Percentiles rank a stretch among this genome's conserved stretches.
These are phyloP conservation scores for Eucidaris tribuloides DNA, from an alignment of 35 echinoderm and acorn worm genomes.

Conservation along the genomic window DNA sequence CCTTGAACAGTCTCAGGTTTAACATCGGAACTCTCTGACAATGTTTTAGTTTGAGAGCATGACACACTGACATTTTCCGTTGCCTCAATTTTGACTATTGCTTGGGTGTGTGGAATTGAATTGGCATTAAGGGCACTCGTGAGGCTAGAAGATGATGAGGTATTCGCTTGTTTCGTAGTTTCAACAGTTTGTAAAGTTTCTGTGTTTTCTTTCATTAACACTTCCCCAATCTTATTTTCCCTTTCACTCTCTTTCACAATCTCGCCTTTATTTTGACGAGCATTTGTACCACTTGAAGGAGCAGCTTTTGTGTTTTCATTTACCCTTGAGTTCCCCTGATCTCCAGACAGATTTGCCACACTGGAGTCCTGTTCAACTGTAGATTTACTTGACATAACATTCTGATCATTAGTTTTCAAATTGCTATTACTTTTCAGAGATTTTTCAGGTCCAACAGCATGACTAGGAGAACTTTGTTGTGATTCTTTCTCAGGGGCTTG, in stretches of 20 bases:
- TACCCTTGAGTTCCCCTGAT: no score
- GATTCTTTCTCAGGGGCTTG: constrained; percentile 16
- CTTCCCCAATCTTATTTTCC: no score
- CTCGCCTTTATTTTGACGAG: no score
- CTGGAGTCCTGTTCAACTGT: neutral
- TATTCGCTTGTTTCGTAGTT: neutral
- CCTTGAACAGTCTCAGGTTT: no score
- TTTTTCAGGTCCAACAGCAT: no score
- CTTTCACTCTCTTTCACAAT: no score
- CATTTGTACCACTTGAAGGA: no score
- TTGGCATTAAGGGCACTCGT: neutral
- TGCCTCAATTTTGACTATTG: neutral
- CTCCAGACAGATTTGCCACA: neutral
- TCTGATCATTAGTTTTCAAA: neutral
- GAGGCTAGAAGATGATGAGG: neutral
- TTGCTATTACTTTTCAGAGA: no score
- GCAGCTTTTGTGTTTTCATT: neutral
- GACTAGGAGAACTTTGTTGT: neutral
- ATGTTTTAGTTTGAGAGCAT: neutral
- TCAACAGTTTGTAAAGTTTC: neutral
- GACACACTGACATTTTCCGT: neutral
- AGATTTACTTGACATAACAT: neutral
- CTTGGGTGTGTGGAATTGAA: neutral
- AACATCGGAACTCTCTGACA: constrained; percentile 7
- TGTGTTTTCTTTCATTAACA: no score